phyloP scores from a whole-genome alignment of 2,888 invertebrate species.

The Stratiomys singularior region DNA sequence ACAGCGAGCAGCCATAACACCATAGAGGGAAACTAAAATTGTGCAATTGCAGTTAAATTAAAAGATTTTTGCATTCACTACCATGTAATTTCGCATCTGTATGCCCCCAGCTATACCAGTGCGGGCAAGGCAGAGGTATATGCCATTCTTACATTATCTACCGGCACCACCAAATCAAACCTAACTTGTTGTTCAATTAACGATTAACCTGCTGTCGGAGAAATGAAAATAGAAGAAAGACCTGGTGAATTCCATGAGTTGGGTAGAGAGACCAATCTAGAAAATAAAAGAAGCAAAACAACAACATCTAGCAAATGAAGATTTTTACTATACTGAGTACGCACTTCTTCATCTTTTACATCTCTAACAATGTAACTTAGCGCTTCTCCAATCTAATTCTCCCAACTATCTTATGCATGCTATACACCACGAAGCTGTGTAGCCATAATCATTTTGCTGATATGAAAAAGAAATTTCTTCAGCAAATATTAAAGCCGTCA shows the following conservation, averaged over 20 bases:
- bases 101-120: too few species aligned
- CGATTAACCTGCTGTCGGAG: background rate
- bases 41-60: too few species aligned
- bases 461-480: conserved; percentile 39
- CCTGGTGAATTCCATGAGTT: background rate
- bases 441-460: conserved; percentile 13
- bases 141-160: too few species aligned
- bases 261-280: conserved; percentile 8
- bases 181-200: conserved; percentile 15
- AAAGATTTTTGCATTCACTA: too few species aligned
- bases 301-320: background rate
- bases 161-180: background rate
- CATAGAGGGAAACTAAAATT: too few species aligned
- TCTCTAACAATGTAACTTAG: background rate
- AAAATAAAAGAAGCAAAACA: background rate
- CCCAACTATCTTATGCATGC: too few species aligned
- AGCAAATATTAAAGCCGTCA: conserved; percentile 27
- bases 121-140: too few species aligned
- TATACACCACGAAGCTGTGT: background rate
- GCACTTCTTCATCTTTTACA: background rate
- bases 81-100: too few species aligned
- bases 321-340: background rate
- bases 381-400: background rate
- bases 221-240: conserved; percentile 30
- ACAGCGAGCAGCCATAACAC: too few species aligned